Evolutionary conservation across 1,140 invertebrate species (phyloP).

Genomic region (Acromyrmex heyeri): DNA sequence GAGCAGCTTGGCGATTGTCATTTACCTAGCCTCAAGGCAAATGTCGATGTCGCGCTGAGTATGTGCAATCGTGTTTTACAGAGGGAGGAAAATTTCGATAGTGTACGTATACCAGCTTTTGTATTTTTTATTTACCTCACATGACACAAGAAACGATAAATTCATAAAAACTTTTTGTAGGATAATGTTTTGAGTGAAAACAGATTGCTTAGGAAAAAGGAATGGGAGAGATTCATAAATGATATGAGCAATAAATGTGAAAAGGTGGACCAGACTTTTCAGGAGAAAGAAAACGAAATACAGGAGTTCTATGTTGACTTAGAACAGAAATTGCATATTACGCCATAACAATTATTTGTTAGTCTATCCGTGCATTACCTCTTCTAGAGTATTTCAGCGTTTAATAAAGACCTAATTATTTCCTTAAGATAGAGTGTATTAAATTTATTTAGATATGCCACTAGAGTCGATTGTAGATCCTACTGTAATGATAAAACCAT

Average conservation of each 20-base stretch:
- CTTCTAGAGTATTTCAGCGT: not conserved
- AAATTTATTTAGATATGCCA: slow-evolving; percentile 83
- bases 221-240: slow-evolving; percentile 92
- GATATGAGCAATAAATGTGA: slow-evolving; percentile 91
- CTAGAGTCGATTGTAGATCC: slow-evolving; percentile 88
- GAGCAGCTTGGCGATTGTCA: slow-evolving; percentile 88
- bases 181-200: slow-evolving; percentile 87
- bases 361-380: not conserved
- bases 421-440: slow-evolving; percentile 32
- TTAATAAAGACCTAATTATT: slow-evolving; percentile 34
- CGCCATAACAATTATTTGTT: slow-evolving; percentile 62
- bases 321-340: slow-evolving; percentile 91
- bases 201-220: slow-evolving; percentile 88
- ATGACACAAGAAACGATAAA: slow-evolving; percentile 80
- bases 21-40: slow-evolving; percentile 89
- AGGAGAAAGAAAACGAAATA: slow-evolving; percentile 92
- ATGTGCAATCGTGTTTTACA: slow-evolving; percentile 88
- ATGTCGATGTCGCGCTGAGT: slow-evolving; percentile 89
- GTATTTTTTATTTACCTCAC: not conserved
- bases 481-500: slow-evolving; percentile 88
- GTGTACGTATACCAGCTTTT: slow-evolving; percentile 79
- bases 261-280: slow-evolving; percentile 92
- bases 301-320: slow-evolving; percentile 91
- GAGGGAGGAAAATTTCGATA: slow-evolving; percentile 86
- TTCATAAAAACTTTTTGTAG: slow-evolving; percentile 78